phyloP scores from a whole-genome alignment of 2,888 invertebrate species.

The Agrotis clavis region DNA sequence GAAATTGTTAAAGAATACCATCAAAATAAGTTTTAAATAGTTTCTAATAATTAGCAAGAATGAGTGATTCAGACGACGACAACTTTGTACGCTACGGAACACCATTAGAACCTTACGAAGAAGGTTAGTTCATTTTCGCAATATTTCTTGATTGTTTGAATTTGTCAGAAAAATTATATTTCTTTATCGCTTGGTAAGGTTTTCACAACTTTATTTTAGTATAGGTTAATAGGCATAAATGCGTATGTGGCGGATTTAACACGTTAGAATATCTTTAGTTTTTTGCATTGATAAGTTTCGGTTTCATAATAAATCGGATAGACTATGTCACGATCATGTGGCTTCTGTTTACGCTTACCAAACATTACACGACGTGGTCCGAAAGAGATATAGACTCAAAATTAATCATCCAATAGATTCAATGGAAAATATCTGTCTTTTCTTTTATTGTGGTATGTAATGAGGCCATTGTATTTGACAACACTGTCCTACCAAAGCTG shows the following conservation, averaged over 20 bases:
- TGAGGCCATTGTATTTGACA: not conserved
- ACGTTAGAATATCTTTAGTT: too few species aligned
- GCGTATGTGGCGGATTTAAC: not conserved
- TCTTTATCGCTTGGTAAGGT: not conserved
- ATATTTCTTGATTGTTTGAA: not conserved
- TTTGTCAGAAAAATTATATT: not conserved
- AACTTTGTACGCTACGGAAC: constrained; percentile 95
- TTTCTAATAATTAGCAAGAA: constrained; percentile 42
- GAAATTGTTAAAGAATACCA: constrained; percentile 12
- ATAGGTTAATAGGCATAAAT: not conserved
- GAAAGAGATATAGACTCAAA: too few species aligned
- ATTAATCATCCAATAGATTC: too few species aligned
- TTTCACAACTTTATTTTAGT: not conserved
- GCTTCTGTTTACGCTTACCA: not conserved
- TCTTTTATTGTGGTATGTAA: not conserved
- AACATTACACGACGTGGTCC: not conserved
- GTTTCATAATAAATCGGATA: not conserved
- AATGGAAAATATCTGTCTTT: not conserved
- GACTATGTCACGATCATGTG: not conserved
- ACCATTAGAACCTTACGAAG: constrained; percentile 95
- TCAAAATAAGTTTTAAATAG: constrained; percentile 19
- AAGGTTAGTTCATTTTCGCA: constrained; percentile 91
- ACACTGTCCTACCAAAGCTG: not conserved
- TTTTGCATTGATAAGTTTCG: not conserved
- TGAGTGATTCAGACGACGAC: constrained; percentile 91